Evolutionary conservation across 2,797 vertebrate genomes (phyloP).

Genomic region (Mus minutoides): DNA sequence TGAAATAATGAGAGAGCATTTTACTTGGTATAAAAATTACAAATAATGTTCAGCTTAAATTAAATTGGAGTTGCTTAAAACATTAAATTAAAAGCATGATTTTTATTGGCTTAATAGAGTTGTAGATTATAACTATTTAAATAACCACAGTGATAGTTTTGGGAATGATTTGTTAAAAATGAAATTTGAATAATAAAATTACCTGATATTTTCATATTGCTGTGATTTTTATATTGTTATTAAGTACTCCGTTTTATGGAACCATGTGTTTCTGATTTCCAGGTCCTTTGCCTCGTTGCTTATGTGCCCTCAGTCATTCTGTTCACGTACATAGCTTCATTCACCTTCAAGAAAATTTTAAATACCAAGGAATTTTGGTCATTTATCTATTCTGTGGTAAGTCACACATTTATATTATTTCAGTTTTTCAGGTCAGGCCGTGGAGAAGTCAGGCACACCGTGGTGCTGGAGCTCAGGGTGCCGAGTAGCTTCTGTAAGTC

Average conservation of each 20-base stretch:
- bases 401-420: slow-evolving; percentile 71
- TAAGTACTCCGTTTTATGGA: slow-evolving; percentile 2
- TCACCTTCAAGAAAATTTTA: slow-evolving; percentile 93
- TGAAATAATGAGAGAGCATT: slow-evolving; percentile 16
- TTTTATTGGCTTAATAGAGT: slow-evolving; percentile 36
- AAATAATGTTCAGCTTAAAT: slow-evolving; percentile 45
- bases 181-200: slow-evolving; percentile 36
- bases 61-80: slow-evolving; percentile 15
- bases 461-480: neutral
- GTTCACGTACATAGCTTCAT: slow-evolving; percentile 95
- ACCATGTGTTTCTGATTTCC: slow-evolving; percentile 56
- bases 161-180: slow-evolving; percentile 10
- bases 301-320: slow-evolving; percentile 94
- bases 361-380: slow-evolving; percentile 97
- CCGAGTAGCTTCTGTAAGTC: neutral
- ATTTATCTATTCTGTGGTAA: slow-evolving; percentile 95
- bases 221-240: neutral
- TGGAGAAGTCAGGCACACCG: neutral
- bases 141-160: neutral
- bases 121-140: neutral
- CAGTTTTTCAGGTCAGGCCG: neutral
- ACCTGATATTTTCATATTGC: slow-evolving; percentile 22
- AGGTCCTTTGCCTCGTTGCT: slow-evolving; percentile 94
- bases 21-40: slow-evolving; percentile 43
- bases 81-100: neutral